Base-by-base conservation (phyloP, 2,113 vertebrate species). In the Sylvietta virens region DNA sequence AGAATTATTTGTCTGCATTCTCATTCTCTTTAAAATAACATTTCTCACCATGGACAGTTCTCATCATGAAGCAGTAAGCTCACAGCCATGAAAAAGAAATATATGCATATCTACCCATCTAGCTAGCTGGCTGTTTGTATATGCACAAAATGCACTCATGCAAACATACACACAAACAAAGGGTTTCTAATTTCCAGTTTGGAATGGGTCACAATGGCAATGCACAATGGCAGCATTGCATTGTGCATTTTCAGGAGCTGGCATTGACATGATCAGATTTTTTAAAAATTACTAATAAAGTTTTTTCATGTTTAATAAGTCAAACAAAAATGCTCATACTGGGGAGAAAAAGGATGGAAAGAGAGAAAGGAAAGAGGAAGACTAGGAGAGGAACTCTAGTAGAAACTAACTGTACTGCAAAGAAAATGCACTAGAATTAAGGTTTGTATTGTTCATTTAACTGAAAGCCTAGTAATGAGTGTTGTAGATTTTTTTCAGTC, bases 221-320 rank as follows among this genome's bases (percentile, higher is more conserved):
- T n/a, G n/a, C n/a, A n/a, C n/a, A 85, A 13, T 21, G 13, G 11
- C 19, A 76, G 14, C 7, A 79, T n/a, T 0, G 0, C 7, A 18
- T 4, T 44, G 5, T 27, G 12, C 35, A 10, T 62, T 89, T 78
- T 84, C 31, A 58, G 35, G 14, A 78, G 6, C 17, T 91, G 50
- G 35, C 3, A 64, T 9, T 24, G 19, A 35, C 1, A 1, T 14
- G 3, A 28, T 39, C 26, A 74, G 27, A 57, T 54, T 71, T 81
- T 54, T 51, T 9, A 15, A 4, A 20, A 40, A 74, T 81, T 71
- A 40, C 0, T 33, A 42, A 33, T 21, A 73, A 53, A 74, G 8
- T 2, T 17, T 33, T 2, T 3, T 44, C 15, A 39, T 24, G 3
- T 35, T 62, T 42, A 65, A 27, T 81, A 62, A 58, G 9, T 1